Base-by-base conservation (phyloP, 1,140 invertebrate species). In the Condylostylus longicornis region DNA sequence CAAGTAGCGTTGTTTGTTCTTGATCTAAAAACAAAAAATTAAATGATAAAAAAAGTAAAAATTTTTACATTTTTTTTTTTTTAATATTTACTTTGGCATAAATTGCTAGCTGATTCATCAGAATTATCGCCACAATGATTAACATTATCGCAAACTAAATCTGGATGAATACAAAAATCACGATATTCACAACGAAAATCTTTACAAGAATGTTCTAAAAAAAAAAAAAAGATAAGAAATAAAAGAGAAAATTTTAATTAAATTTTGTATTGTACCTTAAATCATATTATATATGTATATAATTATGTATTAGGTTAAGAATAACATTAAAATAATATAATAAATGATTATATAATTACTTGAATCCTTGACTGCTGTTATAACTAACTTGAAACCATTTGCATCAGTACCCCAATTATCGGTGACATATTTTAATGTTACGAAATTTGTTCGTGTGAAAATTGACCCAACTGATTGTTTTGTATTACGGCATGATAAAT, bases 51-150 rank as follows among this genome's bases (percentile, higher is more conserved):
- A 23, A 27, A n/a, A 15, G 9, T 32, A 32, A 3, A 32, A 17
- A 32, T 10, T 15, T 17, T 4, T 32, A 4, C 9, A 32, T 13
- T 8, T 32, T 32, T 12, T 13, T 13, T 8, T 8, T 9, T 12
- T 9, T 5, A 21, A 4, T 17, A 51, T 75, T 77, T 66, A 89
- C 85, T 82, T 54, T 78, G 74, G 66, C 86, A 90, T 34, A 79
- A 66, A 33, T 76, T 74, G 38, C 75, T 77, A 42, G 79, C 72
- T 36, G 77, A 75, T 64, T 93, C 88, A 54, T 94, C 88, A 13
- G 82, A 86, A 25, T 80, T 82, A 62, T 91, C 86, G n/a, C 78
- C 82, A 59, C 88, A 93, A 58, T 94, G 87, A 63, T 87, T 84
- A 42, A 91, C 77, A 20, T 77, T 77, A 62, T 94, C 88, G 62